Evolutionary conservation across 2,113 vertebrate species (phyloP).

Genomic region (Actenoides hombroni): DNA sequence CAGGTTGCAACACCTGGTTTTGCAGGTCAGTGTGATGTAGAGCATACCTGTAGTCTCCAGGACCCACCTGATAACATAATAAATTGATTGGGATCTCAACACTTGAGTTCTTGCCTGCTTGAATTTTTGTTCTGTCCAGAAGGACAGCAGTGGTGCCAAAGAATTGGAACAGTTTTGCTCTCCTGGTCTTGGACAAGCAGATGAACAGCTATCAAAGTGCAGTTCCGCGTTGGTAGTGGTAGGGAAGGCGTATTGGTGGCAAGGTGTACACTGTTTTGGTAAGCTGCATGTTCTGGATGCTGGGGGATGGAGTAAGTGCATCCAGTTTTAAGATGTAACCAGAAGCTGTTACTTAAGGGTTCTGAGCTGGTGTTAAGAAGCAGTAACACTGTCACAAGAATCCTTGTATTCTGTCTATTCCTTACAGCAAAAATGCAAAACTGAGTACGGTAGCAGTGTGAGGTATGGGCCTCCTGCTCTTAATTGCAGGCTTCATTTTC

Average conservation of each 20-base stretch:
- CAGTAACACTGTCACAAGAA: neutral
- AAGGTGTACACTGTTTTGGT: neutral
- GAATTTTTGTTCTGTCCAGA: neutral
- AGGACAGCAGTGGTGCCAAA: neutral
- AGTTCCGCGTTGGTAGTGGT: neutral
- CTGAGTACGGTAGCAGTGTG: neutral
- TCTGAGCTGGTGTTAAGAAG: neutral
- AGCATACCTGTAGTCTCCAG: neutral
- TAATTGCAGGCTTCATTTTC: neutral
- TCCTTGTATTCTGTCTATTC: neutral
- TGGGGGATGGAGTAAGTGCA: neutral
- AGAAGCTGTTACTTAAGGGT: neutral
- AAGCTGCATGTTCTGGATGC: neutral
- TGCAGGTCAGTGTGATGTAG: neutral
- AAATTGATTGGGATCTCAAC: neutral
- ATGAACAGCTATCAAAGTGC: neutral
- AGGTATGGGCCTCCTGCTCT: neutral
- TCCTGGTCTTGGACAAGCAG: neutral
- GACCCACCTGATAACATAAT: fast-evolving
- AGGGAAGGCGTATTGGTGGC: neutral
- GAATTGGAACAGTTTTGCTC: neutral
- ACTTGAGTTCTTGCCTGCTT: neutral
- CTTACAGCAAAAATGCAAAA: neutral
- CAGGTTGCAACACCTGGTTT: neutral
- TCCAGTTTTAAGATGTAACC: neutral